Evolutionary conservation across 1,140 invertebrate genomes (phyloP).

Genomic region (Lethrus apterus): DNA sequence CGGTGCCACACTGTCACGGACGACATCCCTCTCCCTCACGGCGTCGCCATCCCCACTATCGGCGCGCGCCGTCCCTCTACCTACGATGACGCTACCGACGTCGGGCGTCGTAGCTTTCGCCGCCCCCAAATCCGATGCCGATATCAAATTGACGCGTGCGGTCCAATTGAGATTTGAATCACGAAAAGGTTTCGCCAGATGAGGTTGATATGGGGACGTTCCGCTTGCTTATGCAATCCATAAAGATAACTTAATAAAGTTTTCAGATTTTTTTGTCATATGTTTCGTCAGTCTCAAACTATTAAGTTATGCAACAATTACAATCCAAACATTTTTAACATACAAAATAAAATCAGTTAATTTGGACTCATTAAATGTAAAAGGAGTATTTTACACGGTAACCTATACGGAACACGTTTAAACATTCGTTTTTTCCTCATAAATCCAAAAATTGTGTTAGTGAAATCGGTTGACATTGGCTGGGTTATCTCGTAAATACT

Average conservation of each 20-base stretch:
- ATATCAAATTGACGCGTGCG: conserved; percentile 34
- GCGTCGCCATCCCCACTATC: conserved; percentile 36
- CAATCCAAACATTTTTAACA: too few relatives aligned
- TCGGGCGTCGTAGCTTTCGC: conserved; percentile 23
- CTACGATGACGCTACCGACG: conserved; percentile 28
- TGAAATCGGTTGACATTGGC: too few relatives aligned
- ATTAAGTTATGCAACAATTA: too few relatives aligned
- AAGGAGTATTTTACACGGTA: too few relatives aligned
- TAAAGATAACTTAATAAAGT: conserved; percentile 17
- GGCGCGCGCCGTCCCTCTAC: conserved; percentile 32
- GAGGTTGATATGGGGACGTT: conserved; percentile 18
- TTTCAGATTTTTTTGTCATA: conserved; percentile 1
- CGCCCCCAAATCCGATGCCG: conserved; percentile 28
- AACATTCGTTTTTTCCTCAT: too few relatives aligned
- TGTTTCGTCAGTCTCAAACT: too few relatives aligned
- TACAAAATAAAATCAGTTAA: too few relatives aligned
- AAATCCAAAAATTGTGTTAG: too few relatives aligned
- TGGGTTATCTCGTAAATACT: too few relatives aligned
- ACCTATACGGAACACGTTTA: too few relatives aligned
- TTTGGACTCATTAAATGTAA: too few relatives aligned
- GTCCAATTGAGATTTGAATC: conserved; percentile 27
- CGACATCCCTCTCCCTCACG: conserved; percentile 31
- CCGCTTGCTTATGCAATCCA: conserved; percentile 17
- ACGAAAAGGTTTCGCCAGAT: conserved; percentile 19
- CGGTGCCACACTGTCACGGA: conserved; percentile 32